Evolutionary conservation across 2,888 invertebrate genomes (phyloP).

Genomic region (Eristalinus aeneus): DNA sequence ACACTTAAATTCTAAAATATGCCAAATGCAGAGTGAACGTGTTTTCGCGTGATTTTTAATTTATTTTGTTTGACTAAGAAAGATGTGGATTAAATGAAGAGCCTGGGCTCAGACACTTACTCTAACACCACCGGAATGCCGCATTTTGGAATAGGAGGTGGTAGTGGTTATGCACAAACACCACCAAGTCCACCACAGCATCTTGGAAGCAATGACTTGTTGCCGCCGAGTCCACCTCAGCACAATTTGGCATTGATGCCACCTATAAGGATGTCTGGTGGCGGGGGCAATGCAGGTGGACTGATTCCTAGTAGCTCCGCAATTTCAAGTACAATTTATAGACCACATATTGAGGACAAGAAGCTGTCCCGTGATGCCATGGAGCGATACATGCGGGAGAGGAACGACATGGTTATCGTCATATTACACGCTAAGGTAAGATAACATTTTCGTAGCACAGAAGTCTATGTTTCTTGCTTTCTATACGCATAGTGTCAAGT

Average conservation of each 20-base stretch:
- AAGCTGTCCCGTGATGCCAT: conserved; percentile 84
- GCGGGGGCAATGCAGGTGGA: conserved; percentile 65
- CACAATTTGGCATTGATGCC: conserved; percentile 78
- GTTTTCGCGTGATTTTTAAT: conserved; percentile 33
- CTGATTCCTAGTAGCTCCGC: conserved; percentile 72
- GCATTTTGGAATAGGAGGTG: conserved; percentile 80
- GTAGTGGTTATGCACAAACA: conserved; percentile 86
- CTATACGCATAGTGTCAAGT: too few relatives aligned
- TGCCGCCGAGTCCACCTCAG: conserved; percentile 74
- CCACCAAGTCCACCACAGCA: conserved; percentile 88
- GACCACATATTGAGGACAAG: conserved; percentile 86
- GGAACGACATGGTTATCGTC: conserved; percentile 97
- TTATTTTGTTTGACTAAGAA: conserved; percentile 19
- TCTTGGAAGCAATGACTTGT: conserved; percentile 78
- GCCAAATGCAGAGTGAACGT: conserved; percentile 55
- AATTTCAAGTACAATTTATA: conserved; percentile 74
- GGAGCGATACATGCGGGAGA: conserved; percentile 96
- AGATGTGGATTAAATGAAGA: conserved; percentile 72
- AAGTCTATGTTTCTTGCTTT: background rate
- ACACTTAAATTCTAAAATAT: conserved; percentile 57
- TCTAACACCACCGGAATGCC: conserved; percentile 76
- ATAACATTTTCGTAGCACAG: background rate
- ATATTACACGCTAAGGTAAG: conserved; percentile 96
- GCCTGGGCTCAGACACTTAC: conserved; percentile 72
- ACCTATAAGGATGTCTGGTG: conserved; percentile 52